Conservation (phyloP, 1,140 invertebrate genomes). For the Saxidomus purpurata region DNA sequence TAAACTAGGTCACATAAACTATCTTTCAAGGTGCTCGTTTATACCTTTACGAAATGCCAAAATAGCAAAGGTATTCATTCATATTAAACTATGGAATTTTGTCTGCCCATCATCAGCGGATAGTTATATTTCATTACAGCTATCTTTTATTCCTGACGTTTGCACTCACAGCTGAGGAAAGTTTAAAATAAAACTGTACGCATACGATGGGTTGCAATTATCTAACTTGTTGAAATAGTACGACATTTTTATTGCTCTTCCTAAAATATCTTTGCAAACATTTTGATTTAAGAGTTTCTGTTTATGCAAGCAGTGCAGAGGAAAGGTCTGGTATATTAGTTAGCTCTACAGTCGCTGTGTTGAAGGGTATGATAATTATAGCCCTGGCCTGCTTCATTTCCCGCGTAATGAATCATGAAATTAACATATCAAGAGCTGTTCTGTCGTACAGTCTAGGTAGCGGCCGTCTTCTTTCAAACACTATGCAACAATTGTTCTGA, state of each 20-base stretch:
- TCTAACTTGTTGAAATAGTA: constrained; percentile 24
- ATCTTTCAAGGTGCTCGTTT: too few relatives aligned
- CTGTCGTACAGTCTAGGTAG: neutral
- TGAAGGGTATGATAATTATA: constrained; percentile 48
- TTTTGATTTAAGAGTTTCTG: constrained; percentile 9
- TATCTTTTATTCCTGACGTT: neutral
- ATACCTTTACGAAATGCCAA: too few relatives aligned
- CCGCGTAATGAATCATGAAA: constrained; percentile 50
- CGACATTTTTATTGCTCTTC: constrained; percentile 22
- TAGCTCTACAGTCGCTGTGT: neutral
- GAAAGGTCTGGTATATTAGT: neutral
- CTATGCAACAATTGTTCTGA: neutral
- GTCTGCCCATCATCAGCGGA: too few relatives aligned
- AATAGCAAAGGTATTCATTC: too few relatives aligned
- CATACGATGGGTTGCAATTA: neutral
- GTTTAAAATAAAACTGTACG: neutral
- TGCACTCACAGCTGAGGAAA: neutral
- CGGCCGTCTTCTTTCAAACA: neutral
- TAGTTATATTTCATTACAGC: too few relatives aligned
- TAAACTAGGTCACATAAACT: too few relatives aligned
- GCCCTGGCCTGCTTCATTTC: neutral
- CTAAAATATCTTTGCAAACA: constrained; percentile 31
- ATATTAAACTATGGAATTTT: too few relatives aligned
- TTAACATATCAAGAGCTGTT: constrained; percentile 47
- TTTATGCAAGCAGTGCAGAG: neutral